Evolutionary conservation across 1,140 invertebrate species (phyloP).

Genomic region (Argopecten irradians): DNA sequence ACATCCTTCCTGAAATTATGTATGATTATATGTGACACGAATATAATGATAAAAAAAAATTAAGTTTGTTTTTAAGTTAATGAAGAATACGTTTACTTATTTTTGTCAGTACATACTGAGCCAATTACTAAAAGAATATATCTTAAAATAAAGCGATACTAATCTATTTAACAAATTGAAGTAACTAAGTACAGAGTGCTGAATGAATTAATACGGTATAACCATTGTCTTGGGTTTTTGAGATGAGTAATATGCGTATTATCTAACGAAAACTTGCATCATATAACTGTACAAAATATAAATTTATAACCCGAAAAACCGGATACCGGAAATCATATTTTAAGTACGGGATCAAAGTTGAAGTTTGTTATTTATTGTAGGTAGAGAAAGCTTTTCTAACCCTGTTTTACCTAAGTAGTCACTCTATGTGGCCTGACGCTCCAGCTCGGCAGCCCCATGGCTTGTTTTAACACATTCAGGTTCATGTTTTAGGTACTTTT

Average conservation of each 20-base stretch:
- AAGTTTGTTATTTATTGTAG: neutral
- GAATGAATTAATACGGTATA: neutral
- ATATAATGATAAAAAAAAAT: no score
- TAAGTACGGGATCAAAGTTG: constrained; percentile 1
- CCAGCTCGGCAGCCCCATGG: neutral
- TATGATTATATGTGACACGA: no score
- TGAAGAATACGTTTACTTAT: no score
- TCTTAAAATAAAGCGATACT: no score
- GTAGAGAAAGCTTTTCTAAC: neutral
- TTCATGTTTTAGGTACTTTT: neutral
- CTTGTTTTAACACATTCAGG: neutral
- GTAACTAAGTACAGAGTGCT: neutral
- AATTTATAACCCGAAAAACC: neutral
- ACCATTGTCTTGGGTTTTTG: neutral
- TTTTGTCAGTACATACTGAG: no score
- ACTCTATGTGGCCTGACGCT: neutral
- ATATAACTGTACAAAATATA: neutral
- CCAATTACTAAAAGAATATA: no score
- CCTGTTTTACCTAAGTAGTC: neutral
- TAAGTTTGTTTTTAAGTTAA: no score
- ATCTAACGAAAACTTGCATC: neutral
- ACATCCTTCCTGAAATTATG: no score
- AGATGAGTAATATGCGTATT: neutral
- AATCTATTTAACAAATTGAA: neutral
- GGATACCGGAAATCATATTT: neutral